These are phyloP conservation scores for Leucoraja ocellata DNA, from an alignment of 2,797 vertebrate species.

Conservation along the genomic window DNA sequence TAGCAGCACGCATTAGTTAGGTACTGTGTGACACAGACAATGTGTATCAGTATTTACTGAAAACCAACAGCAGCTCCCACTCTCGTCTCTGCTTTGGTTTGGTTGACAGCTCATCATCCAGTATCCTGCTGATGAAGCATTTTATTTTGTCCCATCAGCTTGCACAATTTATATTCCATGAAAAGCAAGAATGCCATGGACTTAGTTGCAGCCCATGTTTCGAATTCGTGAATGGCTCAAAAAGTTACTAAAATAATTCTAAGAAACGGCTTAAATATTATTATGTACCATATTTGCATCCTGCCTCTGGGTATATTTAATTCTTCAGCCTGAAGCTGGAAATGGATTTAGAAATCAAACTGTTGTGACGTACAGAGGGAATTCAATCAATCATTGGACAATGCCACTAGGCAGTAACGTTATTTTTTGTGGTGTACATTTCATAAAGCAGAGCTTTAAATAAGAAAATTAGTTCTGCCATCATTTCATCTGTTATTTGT, in stretches of 20 bases:
- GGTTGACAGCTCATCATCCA: not conserved
- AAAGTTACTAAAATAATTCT: not conserved
- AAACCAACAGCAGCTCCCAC: not conserved
- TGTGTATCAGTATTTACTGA: too few species aligned
- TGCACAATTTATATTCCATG: not conserved
- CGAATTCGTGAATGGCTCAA: not conserved
- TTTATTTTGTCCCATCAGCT: not conserved
- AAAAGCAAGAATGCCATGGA: not conserved
- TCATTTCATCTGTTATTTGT: not conserved
- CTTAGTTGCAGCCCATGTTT: too few species aligned
- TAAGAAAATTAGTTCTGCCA: not conserved
- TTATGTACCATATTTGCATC: not conserved
- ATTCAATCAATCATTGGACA: conserved; percentile 5
- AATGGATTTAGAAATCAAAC: conserved; percentile 12
- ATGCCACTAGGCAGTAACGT: not conserved
- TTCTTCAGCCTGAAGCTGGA: not conserved
- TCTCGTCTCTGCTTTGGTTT: not conserved
- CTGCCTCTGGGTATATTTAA: not conserved
- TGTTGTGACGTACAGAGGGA: not conserved
- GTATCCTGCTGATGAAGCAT: not conserved
- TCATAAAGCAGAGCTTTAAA: conserved; percentile 14
- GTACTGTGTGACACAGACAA: not conserved
- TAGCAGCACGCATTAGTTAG: too few species aligned
- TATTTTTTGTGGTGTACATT: not conserved
- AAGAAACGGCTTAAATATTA: not conserved